Evolutionary conservation across 2,797 vertebrate genomes (phyloP).

Genomic region (Sebastes vulpes): DNA sequence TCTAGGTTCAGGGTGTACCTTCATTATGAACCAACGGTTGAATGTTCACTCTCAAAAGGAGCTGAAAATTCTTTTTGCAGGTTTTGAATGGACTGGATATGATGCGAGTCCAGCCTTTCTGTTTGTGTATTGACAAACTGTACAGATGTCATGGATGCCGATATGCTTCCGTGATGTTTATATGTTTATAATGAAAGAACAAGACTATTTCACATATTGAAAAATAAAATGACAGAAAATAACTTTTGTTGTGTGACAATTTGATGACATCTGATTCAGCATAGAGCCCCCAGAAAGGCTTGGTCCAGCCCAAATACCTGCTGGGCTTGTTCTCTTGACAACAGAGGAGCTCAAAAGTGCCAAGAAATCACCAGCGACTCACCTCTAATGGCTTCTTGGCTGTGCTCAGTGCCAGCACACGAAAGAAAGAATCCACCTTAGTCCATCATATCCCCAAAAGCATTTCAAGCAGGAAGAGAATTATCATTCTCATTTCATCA

Average conservation of each 20-base stretch:
- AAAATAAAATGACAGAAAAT: slow-evolving; percentile 51
- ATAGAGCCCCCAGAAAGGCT: neutral
- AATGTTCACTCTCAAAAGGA: neutral
- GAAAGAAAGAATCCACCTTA: no score
- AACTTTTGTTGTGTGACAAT: neutral
- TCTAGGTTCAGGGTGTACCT: neutral
- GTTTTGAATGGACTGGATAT: neutral
- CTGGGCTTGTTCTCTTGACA: neutral
- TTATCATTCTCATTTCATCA: no score
- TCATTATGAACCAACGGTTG: neutral
- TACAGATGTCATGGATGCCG: slow-evolving; percentile 64
- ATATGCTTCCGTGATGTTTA: slow-evolving; percentile 67
- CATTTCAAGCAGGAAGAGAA: no score
- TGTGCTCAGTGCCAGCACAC: no score
- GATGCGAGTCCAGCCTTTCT: neutral
- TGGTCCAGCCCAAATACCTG: neutral
- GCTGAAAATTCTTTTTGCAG: neutral
- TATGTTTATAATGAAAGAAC: slow-evolving; percentile 78
- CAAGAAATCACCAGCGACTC: no score
- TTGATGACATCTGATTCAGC: neutral
- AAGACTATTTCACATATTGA: slow-evolving; percentile 74
- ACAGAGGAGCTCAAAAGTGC: neutral
- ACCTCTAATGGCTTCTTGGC: no score
- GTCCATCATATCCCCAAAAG: no score
- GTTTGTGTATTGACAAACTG: slow-evolving; percentile 29